A percentile compares a stretch with the other conserved stretches of the same genome.
These are phyloP conservation scores for Pharmacophagus antenor DNA, from an alignment of 2,888 invertebrate genomes.

Conservation along the genomic window DNA sequence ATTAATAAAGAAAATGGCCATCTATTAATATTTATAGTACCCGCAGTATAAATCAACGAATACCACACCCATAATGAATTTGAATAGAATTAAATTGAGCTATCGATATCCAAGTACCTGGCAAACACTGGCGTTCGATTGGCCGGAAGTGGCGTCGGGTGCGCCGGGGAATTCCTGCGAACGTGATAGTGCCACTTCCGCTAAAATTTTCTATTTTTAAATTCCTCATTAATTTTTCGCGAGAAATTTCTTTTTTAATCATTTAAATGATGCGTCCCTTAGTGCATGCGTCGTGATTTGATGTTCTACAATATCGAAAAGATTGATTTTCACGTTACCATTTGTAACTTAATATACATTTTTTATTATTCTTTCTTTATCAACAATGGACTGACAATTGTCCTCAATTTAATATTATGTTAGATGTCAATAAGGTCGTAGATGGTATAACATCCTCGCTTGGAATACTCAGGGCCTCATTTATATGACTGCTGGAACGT, in stretches of 20 bases:
- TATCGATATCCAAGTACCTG: constrained; percentile 17
- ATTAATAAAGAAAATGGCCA: no score
- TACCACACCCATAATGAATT: constrained; percentile 1
- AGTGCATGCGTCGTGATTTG: no score
- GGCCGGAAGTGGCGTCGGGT: constrained; percentile 21
- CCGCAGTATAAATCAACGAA: not conserved
- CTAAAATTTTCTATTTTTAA: constrained; percentile 10
- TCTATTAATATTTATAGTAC: not conserved
- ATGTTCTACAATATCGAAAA: not conserved
- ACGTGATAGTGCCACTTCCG: constrained; percentile 18
- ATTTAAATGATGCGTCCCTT: no score
- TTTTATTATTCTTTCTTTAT: no score
- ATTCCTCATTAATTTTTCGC: not conserved
- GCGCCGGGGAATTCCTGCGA: constrained; percentile 10
- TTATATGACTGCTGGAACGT: no score
- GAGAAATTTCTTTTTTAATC: not conserved
- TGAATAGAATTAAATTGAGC: constrained; percentile 22
- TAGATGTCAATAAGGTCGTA: no score
- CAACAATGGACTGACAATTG: no score
- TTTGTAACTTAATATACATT: no score
- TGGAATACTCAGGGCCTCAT: no score
- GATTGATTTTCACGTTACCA: no score
- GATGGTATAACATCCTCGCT: no score
- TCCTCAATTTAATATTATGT: no score
- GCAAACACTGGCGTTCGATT: constrained; percentile 19